These are phyloP conservation scores for Ranitomeya variabilis DNA, from an alignment of 2,113 vertebrate species.

Conservation along the genomic window DNA sequence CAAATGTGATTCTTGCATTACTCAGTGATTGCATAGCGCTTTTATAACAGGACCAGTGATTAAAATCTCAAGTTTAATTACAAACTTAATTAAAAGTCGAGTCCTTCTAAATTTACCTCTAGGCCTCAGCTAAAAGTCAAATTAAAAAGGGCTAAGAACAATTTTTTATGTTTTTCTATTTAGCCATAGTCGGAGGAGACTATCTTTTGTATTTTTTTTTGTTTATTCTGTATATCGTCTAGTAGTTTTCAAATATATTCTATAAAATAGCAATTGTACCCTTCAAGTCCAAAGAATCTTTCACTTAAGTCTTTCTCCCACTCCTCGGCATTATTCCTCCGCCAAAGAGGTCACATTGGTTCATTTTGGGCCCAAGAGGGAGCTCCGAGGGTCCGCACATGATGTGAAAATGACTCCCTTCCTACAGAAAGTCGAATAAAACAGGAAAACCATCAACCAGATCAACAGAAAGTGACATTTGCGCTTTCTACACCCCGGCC, in stretches of 20 bases:
- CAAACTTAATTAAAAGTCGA: not conserved
- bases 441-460: constrained; percentile 44
- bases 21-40: not conserved
- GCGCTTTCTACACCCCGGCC: not conserved
- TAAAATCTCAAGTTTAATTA: not conserved
- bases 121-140: not conserved
- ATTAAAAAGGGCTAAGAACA: not conserved
- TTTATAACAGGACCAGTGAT: not conserved
- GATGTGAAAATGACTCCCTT: constrained; percentile 70
- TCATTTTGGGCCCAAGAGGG: constrained; percentile 63
- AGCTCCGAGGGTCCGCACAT: constrained; percentile 64
- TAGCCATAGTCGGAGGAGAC: not conserved
- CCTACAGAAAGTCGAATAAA: constrained; percentile 51
- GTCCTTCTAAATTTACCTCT: not conserved
- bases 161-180: not conserved
- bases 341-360: constrained; percentile 65
- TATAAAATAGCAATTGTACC: not conserved
- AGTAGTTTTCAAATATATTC: not conserved
- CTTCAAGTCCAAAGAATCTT: not conserved
- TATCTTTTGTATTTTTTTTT: constrained; percentile 6
- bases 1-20: not conserved
- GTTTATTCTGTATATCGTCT: not conserved
- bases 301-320: constrained; percentile 71
- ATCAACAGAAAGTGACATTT: constrained; percentile 40
- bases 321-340: not conserved